Evolutionary conservation across 2,113 vertebrate genomes (phyloP).

Genomic region (Phyllopteryx taeniolatus): DNA sequence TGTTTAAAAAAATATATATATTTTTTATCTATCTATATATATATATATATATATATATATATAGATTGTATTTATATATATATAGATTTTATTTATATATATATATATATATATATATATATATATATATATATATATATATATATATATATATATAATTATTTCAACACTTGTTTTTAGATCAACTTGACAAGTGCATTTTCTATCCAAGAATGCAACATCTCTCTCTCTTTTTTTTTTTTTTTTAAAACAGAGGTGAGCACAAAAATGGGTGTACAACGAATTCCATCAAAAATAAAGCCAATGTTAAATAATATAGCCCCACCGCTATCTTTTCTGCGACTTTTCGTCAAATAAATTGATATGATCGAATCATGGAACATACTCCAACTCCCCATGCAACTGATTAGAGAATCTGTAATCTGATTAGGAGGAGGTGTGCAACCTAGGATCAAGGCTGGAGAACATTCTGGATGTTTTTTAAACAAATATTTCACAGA

Average conservation of each 20-base stretch:
- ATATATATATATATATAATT: background rate
- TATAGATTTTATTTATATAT: no score
- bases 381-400: constrained; percentile 5
- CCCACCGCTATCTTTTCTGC: background rate
- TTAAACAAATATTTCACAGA: no score
- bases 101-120: no score
- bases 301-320: no score
- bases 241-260: background rate
- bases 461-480: background rate
- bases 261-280: background rate
- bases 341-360: background rate
- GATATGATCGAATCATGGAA: background rate
- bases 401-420: background rate
- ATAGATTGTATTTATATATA: no score
- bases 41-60: no score
- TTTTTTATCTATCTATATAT: no score
- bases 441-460: background rate
- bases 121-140: no score
- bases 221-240: background rate
- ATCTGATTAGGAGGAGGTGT: background rate
- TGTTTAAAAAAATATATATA: no score
- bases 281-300: background rate
- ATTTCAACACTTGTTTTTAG: background rate
- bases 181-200: background rate
- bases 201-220: background rate